Conservation (phyloP, 2,888 invertebrate species). For the Drosophila lutescens region DNA sequence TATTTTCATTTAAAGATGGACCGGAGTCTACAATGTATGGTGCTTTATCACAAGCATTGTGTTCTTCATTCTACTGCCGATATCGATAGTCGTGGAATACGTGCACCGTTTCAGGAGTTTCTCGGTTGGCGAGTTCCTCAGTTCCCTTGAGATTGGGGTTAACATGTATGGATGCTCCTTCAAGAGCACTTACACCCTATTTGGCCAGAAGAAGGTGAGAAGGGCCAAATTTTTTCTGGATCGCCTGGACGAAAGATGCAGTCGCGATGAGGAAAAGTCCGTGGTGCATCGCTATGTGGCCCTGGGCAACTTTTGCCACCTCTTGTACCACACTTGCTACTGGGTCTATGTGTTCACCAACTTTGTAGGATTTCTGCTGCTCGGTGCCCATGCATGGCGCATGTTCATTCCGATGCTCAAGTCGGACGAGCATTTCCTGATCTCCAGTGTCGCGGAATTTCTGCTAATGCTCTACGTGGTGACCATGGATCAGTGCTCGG, state of each 20-base stretch:
- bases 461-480: conserved; percentile 39
- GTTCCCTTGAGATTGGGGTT: conserved; percentile 36
- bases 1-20: not conserved
- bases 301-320: conserved; percentile 23
- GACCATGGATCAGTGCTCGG: conserved; percentile 43
- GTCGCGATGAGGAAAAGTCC: conserved; percentile 7
- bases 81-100: conserved; percentile 1
- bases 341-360: conserved; percentile 5
- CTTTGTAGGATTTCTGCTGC: not conserved
- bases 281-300: conserved; percentile 40
- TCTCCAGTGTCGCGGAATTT: conserved; percentile 3
- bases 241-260: conserved; percentile 44
- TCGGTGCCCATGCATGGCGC: conserved; percentile 17
- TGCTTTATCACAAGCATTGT: not conserved
- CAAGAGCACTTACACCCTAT: conserved; percentile 30
- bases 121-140: conserved; percentile 48
- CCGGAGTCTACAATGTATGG: not conserved
- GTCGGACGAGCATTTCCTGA: not conserved
- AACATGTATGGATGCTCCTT: conserved; percentile 19
- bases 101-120: conserved; percentile 23
- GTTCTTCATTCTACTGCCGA: conserved; percentile 9
- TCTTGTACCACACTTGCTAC: conserved; percentile 35
- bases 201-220: conserved; percentile 31
- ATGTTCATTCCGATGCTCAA: conserved; percentile 10
- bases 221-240: conserved; percentile 42